Conservation (phyloP, 2,113 vertebrate species). For the Chionis minor region DNA sequence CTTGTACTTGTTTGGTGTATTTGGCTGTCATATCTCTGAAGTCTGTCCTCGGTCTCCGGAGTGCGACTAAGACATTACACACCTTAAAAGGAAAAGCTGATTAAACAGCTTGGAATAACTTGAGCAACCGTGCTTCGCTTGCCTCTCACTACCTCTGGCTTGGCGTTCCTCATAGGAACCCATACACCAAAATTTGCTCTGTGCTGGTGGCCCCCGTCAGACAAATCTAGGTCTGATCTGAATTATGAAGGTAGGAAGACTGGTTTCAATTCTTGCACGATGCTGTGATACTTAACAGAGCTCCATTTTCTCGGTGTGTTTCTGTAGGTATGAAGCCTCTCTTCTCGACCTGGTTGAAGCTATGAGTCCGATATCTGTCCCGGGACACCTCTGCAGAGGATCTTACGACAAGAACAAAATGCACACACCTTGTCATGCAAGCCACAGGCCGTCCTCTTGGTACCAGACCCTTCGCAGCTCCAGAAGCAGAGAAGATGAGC, state of each 20-base stretch:
- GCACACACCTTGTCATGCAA: neutral
- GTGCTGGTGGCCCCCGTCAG: neutral
- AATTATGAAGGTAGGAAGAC: neutral
- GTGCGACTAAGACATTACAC: neutral
- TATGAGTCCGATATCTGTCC: conserved; percentile 73
- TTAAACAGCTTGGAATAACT: neutral
- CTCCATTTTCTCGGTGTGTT: neutral
- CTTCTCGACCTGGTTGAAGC: conserved; percentile 83
- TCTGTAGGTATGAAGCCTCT: conserved; percentile 81
- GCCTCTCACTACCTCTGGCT: neutral
- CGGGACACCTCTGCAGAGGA: neutral
- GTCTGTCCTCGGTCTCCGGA: neutral
- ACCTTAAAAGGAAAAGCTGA: conserved; percentile 5
- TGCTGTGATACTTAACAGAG: neutral
- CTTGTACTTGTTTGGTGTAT: neutral
- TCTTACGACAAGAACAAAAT: neutral
- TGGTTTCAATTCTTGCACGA: neutral
- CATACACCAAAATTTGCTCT: neutral
- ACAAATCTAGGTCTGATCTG: neutral
- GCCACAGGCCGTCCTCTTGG: neutral
- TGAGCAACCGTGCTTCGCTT: neutral
- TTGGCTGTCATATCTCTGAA: neutral
- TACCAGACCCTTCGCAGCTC: conserved; percentile 33
- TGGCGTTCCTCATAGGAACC: neutral
- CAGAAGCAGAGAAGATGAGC: conserved; percentile 64